Percentiles rank a stretch among this genome's conserved stretches.
Conservation (phyloP, 1,140 invertebrate genomes). For the Macrotrachela quadricornifera region DNA sequence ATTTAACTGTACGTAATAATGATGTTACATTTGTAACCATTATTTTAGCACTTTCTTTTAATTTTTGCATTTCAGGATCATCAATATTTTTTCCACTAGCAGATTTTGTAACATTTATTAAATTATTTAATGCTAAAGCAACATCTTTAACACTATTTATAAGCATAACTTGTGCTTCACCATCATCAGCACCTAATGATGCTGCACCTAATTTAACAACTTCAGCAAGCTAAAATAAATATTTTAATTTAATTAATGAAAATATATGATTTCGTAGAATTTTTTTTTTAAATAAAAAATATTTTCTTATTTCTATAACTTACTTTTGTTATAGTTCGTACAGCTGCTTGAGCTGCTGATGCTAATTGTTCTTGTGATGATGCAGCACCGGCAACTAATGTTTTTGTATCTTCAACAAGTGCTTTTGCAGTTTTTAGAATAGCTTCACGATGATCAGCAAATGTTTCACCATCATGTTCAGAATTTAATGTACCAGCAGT, state of each 20-base stretch:
- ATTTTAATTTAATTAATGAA: slow-evolving; percentile 29
- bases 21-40: slow-evolving; percentile 98
- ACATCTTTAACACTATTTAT: slow-evolving; percentile 96
- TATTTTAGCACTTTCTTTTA: slow-evolving; percentile 94
- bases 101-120: slow-evolving; percentile 84
- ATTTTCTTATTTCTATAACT: slow-evolving; percentile 15
- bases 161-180: slow-evolving; percentile 83
- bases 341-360: slow-evolving; percentile 80
- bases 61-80: slow-evolving; percentile 68
- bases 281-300: slow-evolving; percentile 29
- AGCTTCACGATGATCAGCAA: slow-evolving; percentile 58
- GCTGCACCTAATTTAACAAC: slow-evolving; percentile 89
- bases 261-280: not conserved
- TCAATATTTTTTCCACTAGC: slow-evolving; percentile 68
- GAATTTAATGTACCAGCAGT: slow-evolving; percentile 86
- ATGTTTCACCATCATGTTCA: slow-evolving; percentile 63
- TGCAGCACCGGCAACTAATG: slow-evolving; percentile 70
- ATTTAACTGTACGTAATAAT: slow-evolving; percentile 89
- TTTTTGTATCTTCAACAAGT: slow-evolving; percentile 96
- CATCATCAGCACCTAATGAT: slow-evolving; percentile 71
- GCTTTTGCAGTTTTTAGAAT: slow-evolving; percentile 95
- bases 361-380: slow-evolving; percentile 88
- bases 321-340: slow-evolving; percentile 80
- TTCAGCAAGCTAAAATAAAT: slow-evolving; percentile 69
- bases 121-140: slow-evolving; percentile 72